phyloP scores from a whole-genome alignment of 1,140 invertebrate species.

The Steinernema feltiae region DNA sequence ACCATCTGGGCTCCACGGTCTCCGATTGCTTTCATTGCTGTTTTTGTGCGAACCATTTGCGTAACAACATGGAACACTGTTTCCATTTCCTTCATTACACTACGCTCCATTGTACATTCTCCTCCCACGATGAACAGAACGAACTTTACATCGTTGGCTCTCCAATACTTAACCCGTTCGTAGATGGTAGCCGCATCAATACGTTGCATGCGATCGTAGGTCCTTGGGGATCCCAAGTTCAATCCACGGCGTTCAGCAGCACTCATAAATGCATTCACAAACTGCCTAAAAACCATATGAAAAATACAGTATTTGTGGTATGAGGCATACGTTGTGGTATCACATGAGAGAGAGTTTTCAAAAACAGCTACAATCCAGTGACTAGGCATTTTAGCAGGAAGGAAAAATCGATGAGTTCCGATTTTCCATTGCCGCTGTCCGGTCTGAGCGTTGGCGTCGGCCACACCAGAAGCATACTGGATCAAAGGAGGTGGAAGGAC shows the following conservation, averaged over 20 bases:
- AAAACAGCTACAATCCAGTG: not conserved
- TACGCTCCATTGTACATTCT: not conserved
- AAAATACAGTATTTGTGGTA: not conserved
- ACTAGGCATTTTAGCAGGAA: not conserved
- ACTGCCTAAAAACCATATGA: not conserved
- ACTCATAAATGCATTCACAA: not conserved
- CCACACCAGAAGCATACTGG: not conserved
- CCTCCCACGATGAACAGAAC: not conserved
- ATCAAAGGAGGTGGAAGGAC: not conserved
- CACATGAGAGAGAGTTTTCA: not conserved
- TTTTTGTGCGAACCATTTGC: not conserved
- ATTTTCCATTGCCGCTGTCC: not conserved
- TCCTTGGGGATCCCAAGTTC: not conserved
- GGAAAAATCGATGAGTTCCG: not conserved
- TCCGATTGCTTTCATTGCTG: not conserved
- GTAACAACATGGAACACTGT: not conserved
- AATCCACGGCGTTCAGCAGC: not conserved
- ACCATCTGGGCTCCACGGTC: not conserved
- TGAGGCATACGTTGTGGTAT: not conserved
- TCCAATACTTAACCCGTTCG: not conserved
- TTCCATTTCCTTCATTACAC: not conserved
- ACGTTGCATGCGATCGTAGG: not conserved
- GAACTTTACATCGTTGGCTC: not conserved
- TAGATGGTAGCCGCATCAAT: not conserved
- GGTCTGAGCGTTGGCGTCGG: not conserved